Conservation (phyloP, 1,140 invertebrate genomes). For the Pemphigus obesinymphae region DNA sequence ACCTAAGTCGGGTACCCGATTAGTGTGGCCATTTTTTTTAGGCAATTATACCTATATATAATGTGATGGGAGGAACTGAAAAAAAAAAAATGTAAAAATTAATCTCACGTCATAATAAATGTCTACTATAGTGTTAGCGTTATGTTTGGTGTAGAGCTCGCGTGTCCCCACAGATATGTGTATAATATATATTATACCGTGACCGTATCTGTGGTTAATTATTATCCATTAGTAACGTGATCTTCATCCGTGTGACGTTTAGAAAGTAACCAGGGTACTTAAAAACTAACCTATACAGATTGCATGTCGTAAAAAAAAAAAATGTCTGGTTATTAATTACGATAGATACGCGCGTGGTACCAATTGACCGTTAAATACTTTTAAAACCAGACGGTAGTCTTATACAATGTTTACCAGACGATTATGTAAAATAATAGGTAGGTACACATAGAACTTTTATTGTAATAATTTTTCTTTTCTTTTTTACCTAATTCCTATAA, state of each 20-base stretch:
- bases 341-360: slow-evolving; percentile 3
- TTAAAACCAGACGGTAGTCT: background rate
- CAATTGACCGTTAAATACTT: background rate
- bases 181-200: background rate
- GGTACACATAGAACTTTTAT: too few relatives aligned
- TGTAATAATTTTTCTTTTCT: background rate
- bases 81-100: slow-evolving; percentile 8
- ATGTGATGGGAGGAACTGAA: background rate
- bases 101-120: slow-evolving; percentile 1
- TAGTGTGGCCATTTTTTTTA: background rate
- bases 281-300: slow-evolving; percentile 14
- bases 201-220: slow-evolving; percentile 32
- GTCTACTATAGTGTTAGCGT: background rate
- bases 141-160: slow-evolving; percentile 22
- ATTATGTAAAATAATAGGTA: too few relatives aligned
- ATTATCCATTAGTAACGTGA: slow-evolving; percentile 36
- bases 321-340: slow-evolving; percentile 24
- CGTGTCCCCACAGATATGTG: background rate
- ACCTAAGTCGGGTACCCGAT: background rate
- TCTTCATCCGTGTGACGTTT: slow-evolving; percentile 22
- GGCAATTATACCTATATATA: background rate
- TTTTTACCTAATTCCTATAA: background rate
- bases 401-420: too few relatives aligned
- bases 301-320: background rate
- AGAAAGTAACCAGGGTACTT: slow-evolving; percentile 34